Evolutionary conservation across 1,140 invertebrate species (phyloP), one percentile per base, ranked within the genome.

Genomic region (Colletes latitarsis): DNA sequence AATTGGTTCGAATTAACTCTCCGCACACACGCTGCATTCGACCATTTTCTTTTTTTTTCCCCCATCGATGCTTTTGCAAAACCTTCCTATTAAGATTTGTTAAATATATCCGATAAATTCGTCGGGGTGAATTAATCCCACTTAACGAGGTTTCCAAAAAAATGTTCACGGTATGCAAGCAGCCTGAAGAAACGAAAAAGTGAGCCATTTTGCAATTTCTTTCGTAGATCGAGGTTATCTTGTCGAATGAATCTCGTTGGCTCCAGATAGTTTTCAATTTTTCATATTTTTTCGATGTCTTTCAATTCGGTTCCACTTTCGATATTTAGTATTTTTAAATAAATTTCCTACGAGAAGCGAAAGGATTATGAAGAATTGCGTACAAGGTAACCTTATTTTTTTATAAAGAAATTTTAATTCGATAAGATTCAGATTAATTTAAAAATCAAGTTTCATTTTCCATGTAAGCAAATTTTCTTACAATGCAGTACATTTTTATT

Each of bases 1-100:
- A 63, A 63, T 63, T 63, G 60, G 60, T 63, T 39, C 60, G 14
- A 41, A 63, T 63, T 63, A 63, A 63, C 30, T 41, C 60, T 21
- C 4, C 30, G 21, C 30, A 19, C 12, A 30, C 58, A 19, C n/a
- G 12, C 30, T 3, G 19, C 30, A 14, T 41, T 63, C 60, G 60
- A 4, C 58, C 10, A 62, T 62, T 62, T 62, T 63, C 21, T 41
- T 63, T 63, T 63, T 12, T 49, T 49, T 49, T 49, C 43, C 9
- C 43, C 6, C 9, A 8, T 30, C 15, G 17, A 4, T 17, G 6
- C n/a, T 14, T n/a, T n/a, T 10, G 19, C 39, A 46, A 9, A 66
- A 66, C 15, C 17, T 9, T 8, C n/a, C 41, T 10, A 66, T n/a
- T 6, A 41, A 46, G 17, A 43, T 66, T n/a, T 17, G 43, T n/a